These are phyloP conservation scores for Acanthopleura granulata DNA, from an alignment of 2,888 invertebrate genomes.

Conservation along the genomic window DNA sequence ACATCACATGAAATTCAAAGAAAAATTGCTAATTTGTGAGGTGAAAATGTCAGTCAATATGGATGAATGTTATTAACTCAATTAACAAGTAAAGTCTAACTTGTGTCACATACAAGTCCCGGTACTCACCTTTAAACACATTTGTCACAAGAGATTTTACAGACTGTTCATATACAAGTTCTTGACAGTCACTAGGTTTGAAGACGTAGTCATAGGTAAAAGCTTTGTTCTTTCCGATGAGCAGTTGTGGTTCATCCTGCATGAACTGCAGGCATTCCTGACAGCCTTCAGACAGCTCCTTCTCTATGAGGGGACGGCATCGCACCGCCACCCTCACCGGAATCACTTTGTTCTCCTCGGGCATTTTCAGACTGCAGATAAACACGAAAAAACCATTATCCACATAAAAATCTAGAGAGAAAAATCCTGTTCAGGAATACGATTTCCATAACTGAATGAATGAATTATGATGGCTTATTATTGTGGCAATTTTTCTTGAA, in stretches of 20 bases:
- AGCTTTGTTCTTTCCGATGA: constrained; percentile 77
- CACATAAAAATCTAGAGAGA: too few relatives aligned
- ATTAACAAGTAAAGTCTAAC: too few relatives aligned
- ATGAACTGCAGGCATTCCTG: constrained; percentile 77
- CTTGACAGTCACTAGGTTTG: constrained; percentile 78
- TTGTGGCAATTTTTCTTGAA: too few relatives aligned
- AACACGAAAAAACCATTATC: too few relatives aligned
- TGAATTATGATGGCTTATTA: too few relatives aligned
- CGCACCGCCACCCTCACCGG: constrained; percentile 84
- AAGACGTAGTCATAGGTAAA: constrained; percentile 91
- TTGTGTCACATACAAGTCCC: neutral
- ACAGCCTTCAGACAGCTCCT: constrained; percentile 82
- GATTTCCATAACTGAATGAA: too few relatives aligned
- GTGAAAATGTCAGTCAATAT: too few relatives aligned
- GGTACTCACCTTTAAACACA: constrained; percentile 80
- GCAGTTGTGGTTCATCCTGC: constrained; percentile 68
- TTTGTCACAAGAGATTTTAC: constrained; percentile 80
- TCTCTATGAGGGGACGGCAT: constrained; percentile 83
- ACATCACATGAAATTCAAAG: too few relatives aligned
- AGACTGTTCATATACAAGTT: constrained; percentile 80
- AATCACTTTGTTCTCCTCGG: constrained; percentile 41
- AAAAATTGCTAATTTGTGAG: too few relatives aligned
- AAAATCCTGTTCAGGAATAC: too few relatives aligned
- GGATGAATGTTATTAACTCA: too few relatives aligned
- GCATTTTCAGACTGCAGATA: neutral